phyloP scores from a whole-genome alignment of 2,113 vertebrate genomes.

The Cheirogaleus medius region DNA sequence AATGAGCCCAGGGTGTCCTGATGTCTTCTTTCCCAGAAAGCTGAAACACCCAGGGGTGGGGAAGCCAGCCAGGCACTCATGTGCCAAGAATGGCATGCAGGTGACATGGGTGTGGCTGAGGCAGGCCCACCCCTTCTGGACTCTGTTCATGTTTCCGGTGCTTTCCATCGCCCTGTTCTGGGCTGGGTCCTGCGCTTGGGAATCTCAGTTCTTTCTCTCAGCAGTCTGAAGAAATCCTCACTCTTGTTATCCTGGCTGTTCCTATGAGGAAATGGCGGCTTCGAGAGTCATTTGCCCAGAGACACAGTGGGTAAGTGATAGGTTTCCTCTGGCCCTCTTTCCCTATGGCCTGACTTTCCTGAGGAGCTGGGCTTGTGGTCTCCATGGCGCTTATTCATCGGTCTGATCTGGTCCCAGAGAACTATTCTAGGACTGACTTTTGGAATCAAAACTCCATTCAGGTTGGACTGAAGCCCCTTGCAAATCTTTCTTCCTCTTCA shows the following conservation, averaged over 20 bases:
- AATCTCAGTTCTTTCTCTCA: neutral
- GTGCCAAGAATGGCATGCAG: neutral
- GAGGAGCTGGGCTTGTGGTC: neutral
- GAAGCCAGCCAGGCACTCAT: neutral
- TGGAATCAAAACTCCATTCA: neutral
- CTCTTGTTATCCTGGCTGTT: neutral
- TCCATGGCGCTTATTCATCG: neutral
- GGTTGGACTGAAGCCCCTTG: no score
- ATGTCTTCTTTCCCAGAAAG: fast-evolving
- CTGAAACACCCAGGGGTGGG: neutral
- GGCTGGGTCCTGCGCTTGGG: neutral
- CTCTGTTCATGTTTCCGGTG: neutral
- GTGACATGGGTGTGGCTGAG: fast-evolving
- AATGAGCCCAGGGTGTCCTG: neutral
- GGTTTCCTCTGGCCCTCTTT: neutral
- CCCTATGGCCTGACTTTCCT: neutral
- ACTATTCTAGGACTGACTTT: neutral
- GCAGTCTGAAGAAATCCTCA: neutral
- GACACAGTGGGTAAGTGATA: neutral
- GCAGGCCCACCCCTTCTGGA: neutral
- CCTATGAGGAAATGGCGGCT: neutral
- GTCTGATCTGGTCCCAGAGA: neutral
- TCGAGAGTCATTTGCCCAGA: neutral
- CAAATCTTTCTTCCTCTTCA: no score
- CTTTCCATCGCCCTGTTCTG: fast-evolving